These are phyloP conservation scores for Cotesia glomerata DNA, from an alignment of 1,140 invertebrate genomes.

Conservation along the genomic window DNA sequence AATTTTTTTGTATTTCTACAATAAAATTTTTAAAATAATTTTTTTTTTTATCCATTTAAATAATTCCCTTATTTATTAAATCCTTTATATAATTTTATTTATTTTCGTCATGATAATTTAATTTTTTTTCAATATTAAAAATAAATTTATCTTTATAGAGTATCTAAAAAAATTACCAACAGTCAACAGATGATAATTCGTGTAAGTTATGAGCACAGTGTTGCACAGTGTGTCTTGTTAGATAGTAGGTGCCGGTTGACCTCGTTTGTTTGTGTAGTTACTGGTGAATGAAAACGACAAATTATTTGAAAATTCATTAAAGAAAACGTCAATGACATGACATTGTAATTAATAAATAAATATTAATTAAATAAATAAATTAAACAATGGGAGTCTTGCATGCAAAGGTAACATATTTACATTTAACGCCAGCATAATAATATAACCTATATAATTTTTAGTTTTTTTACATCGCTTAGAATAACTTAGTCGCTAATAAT, in stretches of 20 bases:
- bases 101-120: too few relatives aligned
- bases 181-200: too few relatives aligned
- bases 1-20: background rate
- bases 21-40: background rate
- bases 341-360: background rate
- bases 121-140: too few relatives aligned
- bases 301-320: background rate
- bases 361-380: background rate
- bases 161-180: background rate
- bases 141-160: too few relatives aligned
- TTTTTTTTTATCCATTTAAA: too few relatives aligned
- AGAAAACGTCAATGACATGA: constrained; percentile 8
- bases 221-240: too few relatives aligned
- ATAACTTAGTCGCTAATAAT: constrained; percentile 45
- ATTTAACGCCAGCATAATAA: constrained; percentile 36
- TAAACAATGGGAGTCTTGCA: constrained; percentile 55
- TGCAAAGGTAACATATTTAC: constrained; percentile 53
- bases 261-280: constrained; percentile 9
- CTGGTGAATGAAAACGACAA: background rate
- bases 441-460: constrained; percentile 31
- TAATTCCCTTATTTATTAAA: too few relatives aligned
- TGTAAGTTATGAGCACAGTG: too few relatives aligned
- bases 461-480: constrained; percentile 26
- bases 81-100: too few relatives aligned
- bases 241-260: constrained; percentile 9